phyloP scores from a whole-genome alignment of 2,888 invertebrate species.

The Oxytorus armatus region DNA sequence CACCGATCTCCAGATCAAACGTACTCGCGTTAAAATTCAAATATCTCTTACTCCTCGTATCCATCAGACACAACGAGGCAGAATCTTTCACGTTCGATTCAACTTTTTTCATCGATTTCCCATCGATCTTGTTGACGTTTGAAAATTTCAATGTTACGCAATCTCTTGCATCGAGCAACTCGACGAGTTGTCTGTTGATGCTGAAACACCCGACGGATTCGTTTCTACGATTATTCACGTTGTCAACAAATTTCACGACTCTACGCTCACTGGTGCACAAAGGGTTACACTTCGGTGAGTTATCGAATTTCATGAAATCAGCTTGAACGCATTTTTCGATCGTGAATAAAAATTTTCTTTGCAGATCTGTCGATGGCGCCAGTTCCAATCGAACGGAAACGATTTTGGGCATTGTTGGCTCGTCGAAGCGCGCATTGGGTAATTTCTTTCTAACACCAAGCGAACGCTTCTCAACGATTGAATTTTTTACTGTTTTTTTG shows the following conservation, averaged over 20 bases:
- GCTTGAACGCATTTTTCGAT: conserved; percentile 29
- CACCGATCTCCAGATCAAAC: conserved; percentile 67
- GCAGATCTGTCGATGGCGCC: conserved; percentile 36
- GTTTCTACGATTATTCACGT: not conserved
- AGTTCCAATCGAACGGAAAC: conserved; percentile 41
- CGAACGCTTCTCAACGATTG: conserved; percentile 18
- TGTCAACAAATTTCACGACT: conserved; percentile 8
- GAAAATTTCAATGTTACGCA: conserved; percentile 9
- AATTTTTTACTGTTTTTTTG: conserved; percentile 10
- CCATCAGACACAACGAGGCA: conserved; percentile 11
- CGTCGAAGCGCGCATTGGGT: not conserved
- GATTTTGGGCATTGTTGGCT: not conserved
- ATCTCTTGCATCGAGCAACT: conserved; percentile 18
- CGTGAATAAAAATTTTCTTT: conserved; percentile 38
- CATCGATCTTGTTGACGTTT: not conserved
- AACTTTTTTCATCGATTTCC: conserved; percentile 15
- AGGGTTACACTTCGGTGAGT: not conserved
- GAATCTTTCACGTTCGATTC: conserved; percentile 31
- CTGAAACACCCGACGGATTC: conserved; percentile 31
- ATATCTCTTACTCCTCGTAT: conserved; percentile 8
- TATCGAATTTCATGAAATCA: conserved; percentile 23
- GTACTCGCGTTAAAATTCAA: conserved; percentile 38
- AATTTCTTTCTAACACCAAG: not conserved
- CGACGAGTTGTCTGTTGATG: conserved; percentile 25
- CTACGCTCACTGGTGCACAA: not conserved